Base-by-base conservation (phyloP, 2,888 invertebrate genomes). In the Noctua janthe region DNA sequence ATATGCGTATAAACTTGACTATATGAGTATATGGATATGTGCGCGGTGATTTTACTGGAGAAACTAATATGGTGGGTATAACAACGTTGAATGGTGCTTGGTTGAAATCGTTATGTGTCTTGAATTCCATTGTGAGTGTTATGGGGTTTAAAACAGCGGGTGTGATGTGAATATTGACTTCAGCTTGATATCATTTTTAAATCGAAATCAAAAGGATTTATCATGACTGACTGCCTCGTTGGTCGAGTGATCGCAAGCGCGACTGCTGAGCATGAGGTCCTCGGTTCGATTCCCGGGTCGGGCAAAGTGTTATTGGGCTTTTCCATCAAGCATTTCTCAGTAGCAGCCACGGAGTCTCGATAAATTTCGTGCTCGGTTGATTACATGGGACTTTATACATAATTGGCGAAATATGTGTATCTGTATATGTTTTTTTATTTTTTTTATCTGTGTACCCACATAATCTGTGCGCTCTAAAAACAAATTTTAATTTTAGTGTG, bases 1-100 rank as follows among this genome's bases (percentile, higher is more conserved):
- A 88, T 86, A 76, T 39, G 70, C 20, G 67, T 76, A 76, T 43
- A 56, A 71, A 83, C 81, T 47, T 54, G 47, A n/a, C 47, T 69
- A 47, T 49, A 43, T 64, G 39, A 39, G 39, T 39, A 39, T 39
- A 39, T 39, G 43, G n/a, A 66, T 73, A 71, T 64, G 15, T 49
- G 23, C 17, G 17, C 1, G 11, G 56, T 62, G 47, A 72, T 84
- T 59, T 83, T 70, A 39, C 54, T 54, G 23, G 35, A 20, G 20
- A 59, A 35, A 77, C 51, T 83, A 69, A 76, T 79, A 78, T 49
- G 49, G 23, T 59, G 23, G 64, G n/a, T 15, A 43, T 15, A 67
- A 51, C 49, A 59, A 59, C 23, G 10, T 56, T 43, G 35, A 62
- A 47, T 77, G 59, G 29, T 20, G 13, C 20, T 20, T 54, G 1